Evolutionary conservation across 2,888 invertebrate species (phyloP).

Genomic region (Hartigia nigra): DNA sequence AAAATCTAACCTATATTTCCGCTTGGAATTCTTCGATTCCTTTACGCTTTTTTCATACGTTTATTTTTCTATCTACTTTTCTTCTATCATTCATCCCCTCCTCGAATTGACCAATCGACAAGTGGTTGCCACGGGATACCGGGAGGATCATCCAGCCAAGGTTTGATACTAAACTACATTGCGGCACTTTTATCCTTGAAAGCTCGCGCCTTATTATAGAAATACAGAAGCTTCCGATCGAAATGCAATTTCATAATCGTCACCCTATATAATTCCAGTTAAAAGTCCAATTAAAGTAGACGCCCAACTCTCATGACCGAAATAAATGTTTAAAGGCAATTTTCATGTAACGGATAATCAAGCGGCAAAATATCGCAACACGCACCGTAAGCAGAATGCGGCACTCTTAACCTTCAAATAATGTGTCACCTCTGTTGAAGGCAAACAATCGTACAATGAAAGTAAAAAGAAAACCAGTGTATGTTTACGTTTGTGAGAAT

Average conservation of each 20-base stretch:
- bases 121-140: conserved; percentile 18
- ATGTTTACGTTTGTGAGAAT: neutral
- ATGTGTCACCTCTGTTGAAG: neutral
- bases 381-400: neutral
- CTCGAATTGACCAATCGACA: conserved; percentile 20
- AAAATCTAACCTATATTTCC: neutral
- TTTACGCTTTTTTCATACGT: neutral
- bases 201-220: neutral
- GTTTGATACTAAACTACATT: conserved; percentile 14
- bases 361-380: neutral
- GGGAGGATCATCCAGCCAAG: neutral
- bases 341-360: neutral
- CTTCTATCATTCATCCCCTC: neutral
- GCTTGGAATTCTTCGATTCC: neutral
- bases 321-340: neutral
- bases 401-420: neutral
- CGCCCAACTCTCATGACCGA: neutral
- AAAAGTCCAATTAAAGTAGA: neutral
- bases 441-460: neutral
- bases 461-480: neutral
- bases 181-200: conserved; percentile 32
- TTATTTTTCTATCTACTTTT: neutral
- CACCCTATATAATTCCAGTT: neutral
- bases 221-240: neutral
- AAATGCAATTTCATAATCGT: neutral